Percentiles rank a stretch among this genome's conserved stretches.
phyloP scores from a whole-genome alignment of 1,140 invertebrate species.

The Fopius arisanus region DNA sequence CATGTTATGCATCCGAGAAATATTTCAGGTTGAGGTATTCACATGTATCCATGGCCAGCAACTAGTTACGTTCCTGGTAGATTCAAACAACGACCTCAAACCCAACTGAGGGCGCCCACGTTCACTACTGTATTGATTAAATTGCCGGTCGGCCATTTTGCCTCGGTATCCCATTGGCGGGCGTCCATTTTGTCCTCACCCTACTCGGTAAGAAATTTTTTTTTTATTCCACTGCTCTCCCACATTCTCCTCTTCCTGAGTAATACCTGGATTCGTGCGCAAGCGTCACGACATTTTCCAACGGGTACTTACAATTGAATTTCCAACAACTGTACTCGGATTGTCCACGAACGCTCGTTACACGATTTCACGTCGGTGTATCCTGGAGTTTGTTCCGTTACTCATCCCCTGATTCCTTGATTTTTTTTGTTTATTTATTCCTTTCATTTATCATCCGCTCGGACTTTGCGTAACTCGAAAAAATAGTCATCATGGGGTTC shows the following conservation, averaged over 20 bases:
- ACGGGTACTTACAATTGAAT: constrained; percentile 46
- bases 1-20: no score
- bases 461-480: neutral
- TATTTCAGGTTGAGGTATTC: neutral
- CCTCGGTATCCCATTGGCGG: constrained; percentile 53
- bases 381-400: constrained; percentile 3
- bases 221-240: neutral
- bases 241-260: constrained; percentile 23
- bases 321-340: constrained; percentile 28
- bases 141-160: constrained; percentile 64
- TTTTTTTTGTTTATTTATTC: neutral
- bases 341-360: constrained; percentile 28
- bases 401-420: neutral
- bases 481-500: neutral
- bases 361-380: constrained; percentile 18
- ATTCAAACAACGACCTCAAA: constrained; percentile 30
- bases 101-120: constrained; percentile 42
- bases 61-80: constrained; percentile 51
- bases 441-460: neutral
- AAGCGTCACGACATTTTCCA: constrained; percentile 53
- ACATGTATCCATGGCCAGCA: neutral
- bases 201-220: constrained; percentile 4
- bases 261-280: constrained; percentile 35
- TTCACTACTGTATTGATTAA: constrained; percentile 61
- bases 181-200: constrained; percentile 60